Base-by-base conservation (phyloP, 2,888 invertebrate species). In the Cylindroiulus punctatus region DNA sequence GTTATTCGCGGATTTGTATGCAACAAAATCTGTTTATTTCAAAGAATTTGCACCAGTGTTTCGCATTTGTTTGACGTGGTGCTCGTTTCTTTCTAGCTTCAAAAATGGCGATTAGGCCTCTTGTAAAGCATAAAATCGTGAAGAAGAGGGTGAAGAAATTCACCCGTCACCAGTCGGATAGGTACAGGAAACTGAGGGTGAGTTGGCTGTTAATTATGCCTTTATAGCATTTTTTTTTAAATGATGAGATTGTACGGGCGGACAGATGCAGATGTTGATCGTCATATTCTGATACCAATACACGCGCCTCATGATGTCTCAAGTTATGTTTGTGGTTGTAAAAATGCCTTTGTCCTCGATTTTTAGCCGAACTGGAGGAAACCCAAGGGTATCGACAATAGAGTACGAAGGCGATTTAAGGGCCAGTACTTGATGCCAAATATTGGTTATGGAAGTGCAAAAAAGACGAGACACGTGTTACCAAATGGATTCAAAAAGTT, bases 311-410 rank as follows among this genome's bases (percentile, higher is more conserved):
- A 40, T 7, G 8, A 7, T 40, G 40, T 8, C 8, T 40, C 8
- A 40, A 8, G 40, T 40, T 40, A 40, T 7, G 26, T 85, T 36
- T 81, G 26, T 81, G 19, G 44, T 12, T n/a, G 8, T n/a, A 30
- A 40, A 19, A 83, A 36, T n/a, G 36, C 26, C 3, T 3, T 76
- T n/a, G 10, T 76, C 3, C 7, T 10, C 36, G n/a, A 44, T 22
- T 86, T 88, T 26, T 90, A 97, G 96, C 94, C 96, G 89, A 98
- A 96, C 94, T 99, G 99, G 99, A 95, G 99, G 91, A 99, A 98
- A 93, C 99, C 99, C 30, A 98, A 98, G 93, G 99, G 99, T 97
- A 99, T 99, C 92, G 99, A 99, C 93, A 99, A 99, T 95, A 95
- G 99, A 92, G 99, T 99, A 84, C 95, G 99, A 89, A 95, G 99